These are phyloP conservation scores for Philopedon plagiatum DNA, from an alignment of 2,888 invertebrate genomes.

Conservation along the genomic window DNA sequence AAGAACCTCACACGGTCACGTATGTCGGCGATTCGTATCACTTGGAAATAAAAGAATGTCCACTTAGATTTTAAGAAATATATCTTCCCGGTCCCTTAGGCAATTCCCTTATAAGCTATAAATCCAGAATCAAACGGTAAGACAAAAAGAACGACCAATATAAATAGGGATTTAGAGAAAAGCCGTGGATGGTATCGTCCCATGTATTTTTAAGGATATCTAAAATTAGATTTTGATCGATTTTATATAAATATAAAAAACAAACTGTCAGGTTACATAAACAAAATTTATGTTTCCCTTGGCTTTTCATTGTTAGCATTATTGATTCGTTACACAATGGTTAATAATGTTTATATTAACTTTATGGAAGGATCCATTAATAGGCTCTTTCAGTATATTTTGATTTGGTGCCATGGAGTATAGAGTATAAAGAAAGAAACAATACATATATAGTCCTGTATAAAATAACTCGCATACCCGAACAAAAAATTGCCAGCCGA, in stretches of 20 bases:
- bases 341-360: too few species aligned
- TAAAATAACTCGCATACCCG: too few species aligned
- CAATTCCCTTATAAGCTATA: constrained; percentile 60
- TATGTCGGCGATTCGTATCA: constrained; percentile 50
- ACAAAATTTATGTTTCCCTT: too few species aligned
- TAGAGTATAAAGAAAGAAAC: too few species aligned
- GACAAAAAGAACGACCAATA: constrained; percentile 55
- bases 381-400: too few species aligned
- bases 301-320: too few species aligned
- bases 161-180: constrained; percentile 48
- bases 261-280: not conserved
- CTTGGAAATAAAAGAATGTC: constrained; percentile 54
- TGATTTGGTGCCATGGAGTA: too few species aligned
- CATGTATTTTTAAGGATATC: constrained; percentile 45
- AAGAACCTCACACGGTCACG: constrained; percentile 21
- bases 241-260: constrained; percentile 20
- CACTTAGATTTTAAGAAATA: constrained; percentile 56
- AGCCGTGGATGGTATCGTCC: constrained; percentile 42
- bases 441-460: too few species aligned
- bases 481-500: too few species aligned
- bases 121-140: constrained; percentile 58
- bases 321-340: too few species aligned
- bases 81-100: constrained; percentile 53
- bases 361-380: too few species aligned
- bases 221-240: constrained; percentile 39